Conservation (phyloP, 2,113 vertebrate genomes). For the Corythornis cristatus region DNA sequence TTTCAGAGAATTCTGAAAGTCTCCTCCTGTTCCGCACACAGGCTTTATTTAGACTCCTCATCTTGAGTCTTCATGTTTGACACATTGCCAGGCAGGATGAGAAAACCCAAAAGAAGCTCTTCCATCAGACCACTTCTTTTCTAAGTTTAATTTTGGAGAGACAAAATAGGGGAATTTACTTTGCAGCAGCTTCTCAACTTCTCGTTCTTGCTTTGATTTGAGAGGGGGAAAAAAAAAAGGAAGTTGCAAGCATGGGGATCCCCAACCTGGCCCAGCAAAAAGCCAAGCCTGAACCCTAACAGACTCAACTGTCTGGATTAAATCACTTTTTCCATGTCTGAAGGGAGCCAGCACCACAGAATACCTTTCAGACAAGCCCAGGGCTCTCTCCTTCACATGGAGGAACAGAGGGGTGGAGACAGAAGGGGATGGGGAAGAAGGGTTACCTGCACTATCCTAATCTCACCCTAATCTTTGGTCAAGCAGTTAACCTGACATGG, state of each 20-base stretch:
- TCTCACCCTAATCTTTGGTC: background rate
- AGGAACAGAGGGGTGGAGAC: background rate
- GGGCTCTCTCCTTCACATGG: rapidly evolving
- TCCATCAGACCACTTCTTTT: conserved; percentile 9
- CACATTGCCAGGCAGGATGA: background rate
- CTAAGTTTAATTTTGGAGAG: conserved; percentile 25
- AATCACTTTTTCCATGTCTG: background rate
- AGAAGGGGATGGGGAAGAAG: background rate
- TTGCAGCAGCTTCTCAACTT: background rate
- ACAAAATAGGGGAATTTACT: background rate
- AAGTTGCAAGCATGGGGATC: background rate
- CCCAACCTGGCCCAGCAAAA: background rate
- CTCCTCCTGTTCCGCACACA: background rate
- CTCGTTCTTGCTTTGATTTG: background rate
- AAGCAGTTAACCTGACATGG: background rate
- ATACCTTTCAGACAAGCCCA: background rate
- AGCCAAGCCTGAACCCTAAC: background rate
- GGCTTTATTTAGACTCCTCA: background rate
- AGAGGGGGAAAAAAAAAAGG: background rate
- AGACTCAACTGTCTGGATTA: background rate
- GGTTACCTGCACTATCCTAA: background rate
- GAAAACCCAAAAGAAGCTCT: conserved; percentile 1
- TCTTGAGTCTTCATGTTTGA: background rate
- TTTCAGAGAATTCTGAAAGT: background rate
- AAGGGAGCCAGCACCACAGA: background rate